Conservation (phyloP, 2,797 vertebrate species). For the Psittacula echo region DNA sequence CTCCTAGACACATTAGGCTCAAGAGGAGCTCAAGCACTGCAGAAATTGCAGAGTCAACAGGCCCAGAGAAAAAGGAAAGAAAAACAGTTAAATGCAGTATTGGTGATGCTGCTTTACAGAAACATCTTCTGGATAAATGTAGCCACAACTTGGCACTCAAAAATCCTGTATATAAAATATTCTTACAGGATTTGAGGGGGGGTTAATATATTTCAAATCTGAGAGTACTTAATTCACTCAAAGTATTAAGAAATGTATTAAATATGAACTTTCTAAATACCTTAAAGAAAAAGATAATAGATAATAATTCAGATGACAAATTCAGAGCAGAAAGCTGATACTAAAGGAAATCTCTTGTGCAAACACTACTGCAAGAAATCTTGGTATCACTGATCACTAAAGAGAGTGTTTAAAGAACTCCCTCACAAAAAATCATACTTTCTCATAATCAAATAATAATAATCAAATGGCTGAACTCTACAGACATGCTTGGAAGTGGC, state of each 20-base stretch:
- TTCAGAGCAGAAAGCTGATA: neutral
- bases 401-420: neutral
- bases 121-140: neutral
- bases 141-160: neutral
- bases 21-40: neutral
- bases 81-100: neutral
- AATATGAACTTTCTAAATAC: neutral
- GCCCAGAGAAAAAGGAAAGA: neutral
- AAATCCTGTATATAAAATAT: neutral
- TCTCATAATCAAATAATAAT: neutral
- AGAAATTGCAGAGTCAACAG: neutral
- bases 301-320: neutral
- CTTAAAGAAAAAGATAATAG: neutral
- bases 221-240: neutral
- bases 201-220: neutral
- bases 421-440: neutral
- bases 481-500: neutral
- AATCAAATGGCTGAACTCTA: neutral
- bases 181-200: neutral
- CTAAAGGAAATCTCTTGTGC: neutral
- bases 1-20: neutral
- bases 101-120: neutral
- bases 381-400: neutral
- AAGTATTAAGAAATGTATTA: neutral
- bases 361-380: neutral